A percentile compares a stretch with the other conserved stretches of the same genome.
Conservation (phyloP, 53 echinoderm and acorn worm species). For the Temnopleurus reevesii region DNA sequence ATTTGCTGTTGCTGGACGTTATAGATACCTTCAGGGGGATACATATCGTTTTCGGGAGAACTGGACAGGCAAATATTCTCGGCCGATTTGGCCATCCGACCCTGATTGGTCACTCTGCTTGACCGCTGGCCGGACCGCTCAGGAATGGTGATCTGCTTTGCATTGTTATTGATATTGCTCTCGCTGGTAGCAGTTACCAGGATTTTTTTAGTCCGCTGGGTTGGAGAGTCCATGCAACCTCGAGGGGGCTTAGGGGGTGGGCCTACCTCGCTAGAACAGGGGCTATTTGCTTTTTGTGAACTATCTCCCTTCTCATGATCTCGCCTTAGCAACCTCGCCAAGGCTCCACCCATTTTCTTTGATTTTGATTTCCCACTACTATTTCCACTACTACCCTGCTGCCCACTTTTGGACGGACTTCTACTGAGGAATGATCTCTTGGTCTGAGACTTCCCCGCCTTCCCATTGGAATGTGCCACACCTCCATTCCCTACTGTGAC, state of each 20-base stretch:
- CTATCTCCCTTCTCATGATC: conserved; percentile 51
- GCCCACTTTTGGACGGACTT: conserved; percentile 44
- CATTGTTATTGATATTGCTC: conserved; percentile 40
- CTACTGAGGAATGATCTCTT: conserved; percentile 36
- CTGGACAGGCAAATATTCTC: conserved; percentile 49
- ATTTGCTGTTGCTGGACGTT: conserved; percentile 46
- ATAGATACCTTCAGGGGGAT: conserved; percentile 50
- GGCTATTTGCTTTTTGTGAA: conserved; percentile 39
- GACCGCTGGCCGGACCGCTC: not conserved
- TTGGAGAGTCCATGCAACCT: conserved; percentile 67
- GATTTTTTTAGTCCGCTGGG: conserved; percentile 48
- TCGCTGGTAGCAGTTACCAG: not conserved
- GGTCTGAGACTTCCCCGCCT: conserved; percentile 9
- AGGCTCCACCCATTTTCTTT: conserved; percentile 56
- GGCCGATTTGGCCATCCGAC: conserved; percentile 44
- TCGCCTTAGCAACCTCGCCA: conserved; percentile 44
- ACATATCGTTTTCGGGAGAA: conserved; percentile 25
- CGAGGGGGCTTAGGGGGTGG: conserved; percentile 77
- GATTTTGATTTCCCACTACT: conserved; percentile 41
- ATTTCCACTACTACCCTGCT: conserved; percentile 52
- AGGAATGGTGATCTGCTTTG: conserved; percentile 43
- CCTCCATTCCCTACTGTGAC: conserved; percentile 42
- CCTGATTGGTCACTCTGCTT: conserved; percentile 20
- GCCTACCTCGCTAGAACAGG: not conserved
- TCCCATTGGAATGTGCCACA: conserved; percentile 46